Conservation (phyloP, 2,797 vertebrate species). For the Cuniculus paca region DNA sequence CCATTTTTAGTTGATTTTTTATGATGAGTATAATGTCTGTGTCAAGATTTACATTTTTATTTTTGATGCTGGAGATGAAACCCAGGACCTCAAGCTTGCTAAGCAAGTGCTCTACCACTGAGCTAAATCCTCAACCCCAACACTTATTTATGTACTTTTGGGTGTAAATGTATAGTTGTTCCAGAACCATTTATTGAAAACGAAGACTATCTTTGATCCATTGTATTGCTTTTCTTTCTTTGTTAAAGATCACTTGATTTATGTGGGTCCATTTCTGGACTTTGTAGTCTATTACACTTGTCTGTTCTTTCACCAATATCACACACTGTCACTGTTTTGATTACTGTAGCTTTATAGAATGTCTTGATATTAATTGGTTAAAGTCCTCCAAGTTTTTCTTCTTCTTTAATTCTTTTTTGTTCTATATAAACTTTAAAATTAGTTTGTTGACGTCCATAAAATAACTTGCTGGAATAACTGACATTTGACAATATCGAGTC, state of each 20-base stretch:
- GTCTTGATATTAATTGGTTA: neutral
- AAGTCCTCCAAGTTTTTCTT: neutral
- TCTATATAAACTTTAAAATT: neutral
- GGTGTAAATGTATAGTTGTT: neutral
- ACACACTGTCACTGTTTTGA: neutral
- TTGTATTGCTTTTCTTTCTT: neutral
- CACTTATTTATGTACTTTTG: neutral
- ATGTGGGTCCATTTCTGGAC: neutral
- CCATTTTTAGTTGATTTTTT: neutral
- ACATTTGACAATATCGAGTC: neutral
- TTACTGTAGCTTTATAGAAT: neutral
- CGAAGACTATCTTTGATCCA: neutral
- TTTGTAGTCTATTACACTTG: neutral
- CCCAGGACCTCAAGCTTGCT: neutral
- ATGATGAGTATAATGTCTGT: neutral
- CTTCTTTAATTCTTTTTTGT: neutral
- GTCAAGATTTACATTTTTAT: neutral
- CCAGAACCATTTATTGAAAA: neutral
- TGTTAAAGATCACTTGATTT: neutral
- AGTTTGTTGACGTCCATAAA: neutral
- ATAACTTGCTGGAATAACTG: neutral
- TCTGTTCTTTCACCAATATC: neutral
- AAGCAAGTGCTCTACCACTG: neutral
- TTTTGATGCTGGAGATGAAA: neutral
- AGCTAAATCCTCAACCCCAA: neutral